Evolutionary conservation across 2,113 vertebrate species (phyloP).

Genomic region (Gallinago media): DNA sequence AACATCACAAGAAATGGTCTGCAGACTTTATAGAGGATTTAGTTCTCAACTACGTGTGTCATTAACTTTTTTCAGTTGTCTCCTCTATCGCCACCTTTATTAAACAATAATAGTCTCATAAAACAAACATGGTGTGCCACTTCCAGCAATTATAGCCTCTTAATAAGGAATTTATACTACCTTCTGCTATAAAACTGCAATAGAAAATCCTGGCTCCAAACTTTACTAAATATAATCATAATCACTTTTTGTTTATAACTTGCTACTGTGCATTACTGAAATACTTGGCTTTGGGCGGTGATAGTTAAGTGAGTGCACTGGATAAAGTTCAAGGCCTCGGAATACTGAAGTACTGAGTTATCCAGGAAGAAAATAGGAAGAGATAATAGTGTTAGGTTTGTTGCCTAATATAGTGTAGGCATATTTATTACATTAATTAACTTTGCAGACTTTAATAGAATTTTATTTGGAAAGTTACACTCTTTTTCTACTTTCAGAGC

Average conservation of each 20-base stretch:
- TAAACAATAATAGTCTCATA: slow-evolving; percentile 2
- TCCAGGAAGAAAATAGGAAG: slow-evolving; percentile 56
- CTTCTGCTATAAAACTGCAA: slow-evolving; percentile 8
- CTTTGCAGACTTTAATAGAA: slow-evolving; percentile 55
- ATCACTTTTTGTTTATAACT: slow-evolving; percentile 34
- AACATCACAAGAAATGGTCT: neutral
- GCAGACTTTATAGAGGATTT: neutral
- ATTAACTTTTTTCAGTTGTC: neutral
- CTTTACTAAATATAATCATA: slow-evolving; percentile 6
- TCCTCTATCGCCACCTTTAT: neutral
- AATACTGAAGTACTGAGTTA: slow-evolving; percentile 6
- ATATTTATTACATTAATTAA: slow-evolving; percentile 60
- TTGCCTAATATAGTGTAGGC: neutral
- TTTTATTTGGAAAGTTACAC: slow-evolving; percentile 52
- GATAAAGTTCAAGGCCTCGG: neutral
- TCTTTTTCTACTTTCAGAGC: slow-evolving; percentile 3
- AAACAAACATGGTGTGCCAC: slow-evolving; percentile 29
- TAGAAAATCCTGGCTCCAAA: slow-evolving; percentile 17
- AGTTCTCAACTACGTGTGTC: neutral
- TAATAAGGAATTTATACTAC: slow-evolving; percentile 15
- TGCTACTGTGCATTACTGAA: neutral
- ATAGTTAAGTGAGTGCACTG: neutral
- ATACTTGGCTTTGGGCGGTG: slow-evolving; percentile 3
- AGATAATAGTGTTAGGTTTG: slow-evolving; percentile 2
- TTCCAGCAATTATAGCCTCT: neutral